Percentiles rank a stretch among this genome's conserved stretches.
Evolutionary conservation across 1,140 invertebrate genomes (phyloP).

Genomic region (Drosophila sproati): DNA sequence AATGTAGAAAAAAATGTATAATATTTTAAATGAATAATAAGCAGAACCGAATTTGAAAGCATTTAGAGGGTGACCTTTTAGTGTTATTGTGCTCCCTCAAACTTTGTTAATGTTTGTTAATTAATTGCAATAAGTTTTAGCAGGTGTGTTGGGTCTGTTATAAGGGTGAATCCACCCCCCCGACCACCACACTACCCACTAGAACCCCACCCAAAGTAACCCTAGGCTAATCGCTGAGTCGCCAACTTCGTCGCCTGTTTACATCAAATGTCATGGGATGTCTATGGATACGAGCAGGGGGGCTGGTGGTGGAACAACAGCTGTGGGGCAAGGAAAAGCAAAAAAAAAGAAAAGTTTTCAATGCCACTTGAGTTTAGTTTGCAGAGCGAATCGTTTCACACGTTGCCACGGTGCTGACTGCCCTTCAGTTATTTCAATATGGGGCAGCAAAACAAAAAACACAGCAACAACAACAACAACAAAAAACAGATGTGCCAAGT

Average conservation of each 20-base stretch:
- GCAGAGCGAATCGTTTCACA: constrained; percentile 35
- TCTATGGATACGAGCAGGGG: neutral
- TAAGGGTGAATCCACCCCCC: neutral
- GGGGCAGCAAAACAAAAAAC: constrained; percentile 11
- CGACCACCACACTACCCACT: neutral
- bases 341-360: constrained; percentile 45
- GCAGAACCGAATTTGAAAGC: constrained; percentile 30
- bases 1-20: constrained; percentile 17
- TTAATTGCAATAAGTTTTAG: constrained; percentile 57
- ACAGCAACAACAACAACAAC: neutral
- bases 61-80: constrained; percentile 40
- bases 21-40: constrained; percentile 52
- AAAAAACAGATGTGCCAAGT: neutral
- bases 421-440: constrained; percentile 20
- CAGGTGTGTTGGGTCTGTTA: neutral
- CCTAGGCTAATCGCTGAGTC: constrained; percentile 33
- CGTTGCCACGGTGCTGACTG: constrained; percentile 3
- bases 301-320: neutral
- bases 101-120: constrained; percentile 51
- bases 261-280: constrained; percentile 28
- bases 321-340: constrained; percentile 1
- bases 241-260: constrained; percentile 40
- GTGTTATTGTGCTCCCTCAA: neutral
- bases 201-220: too few relatives aligned
- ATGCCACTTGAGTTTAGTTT: constrained; percentile 56